phyloP scores from a whole-genome alignment of 2,113 vertebrate species.

The Procavia capensis region DNA sequence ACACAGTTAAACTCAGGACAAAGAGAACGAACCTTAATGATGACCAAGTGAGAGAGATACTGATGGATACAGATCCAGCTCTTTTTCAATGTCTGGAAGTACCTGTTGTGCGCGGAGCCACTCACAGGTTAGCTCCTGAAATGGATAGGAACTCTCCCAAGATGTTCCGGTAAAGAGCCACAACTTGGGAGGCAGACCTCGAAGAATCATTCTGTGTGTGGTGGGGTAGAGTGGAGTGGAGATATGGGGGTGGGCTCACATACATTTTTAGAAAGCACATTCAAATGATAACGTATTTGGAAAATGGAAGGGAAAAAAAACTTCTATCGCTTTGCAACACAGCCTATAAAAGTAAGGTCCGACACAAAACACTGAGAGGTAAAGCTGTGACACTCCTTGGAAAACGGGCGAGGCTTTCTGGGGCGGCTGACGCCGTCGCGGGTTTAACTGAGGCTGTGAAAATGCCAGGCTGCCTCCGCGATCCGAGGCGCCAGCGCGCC shows the following conservation, averaged over 20 bases:
- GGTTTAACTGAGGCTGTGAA: not conserved
- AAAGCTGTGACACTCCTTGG: not conserved
- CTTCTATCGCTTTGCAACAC: rapidly evolving
- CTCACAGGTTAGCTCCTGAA: not conserved
- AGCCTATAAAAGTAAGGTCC: not conserved
- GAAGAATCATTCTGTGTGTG: not conserved
- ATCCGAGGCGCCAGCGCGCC: not conserved
- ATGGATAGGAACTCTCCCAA: not conserved
- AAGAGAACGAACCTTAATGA: not conserved
- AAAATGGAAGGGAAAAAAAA: not conserved
- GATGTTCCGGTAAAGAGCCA: not conserved
- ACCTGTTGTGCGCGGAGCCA: not conserved
- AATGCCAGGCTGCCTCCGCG: rapidly evolving
- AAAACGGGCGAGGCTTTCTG: not conserved
- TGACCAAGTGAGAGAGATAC: not conserved
- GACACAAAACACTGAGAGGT: not conserved
- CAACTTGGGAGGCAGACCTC: not conserved
- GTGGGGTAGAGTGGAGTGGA: no score
- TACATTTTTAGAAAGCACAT: not conserved
- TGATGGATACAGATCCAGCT: not conserved
- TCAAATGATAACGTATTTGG: not conserved
- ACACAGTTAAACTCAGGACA: no score
- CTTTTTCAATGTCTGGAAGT: not conserved
- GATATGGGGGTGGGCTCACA: not conserved
- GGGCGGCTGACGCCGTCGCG: rapidly evolving